These are phyloP conservation scores for Indicator maculatus DNA, from an alignment of 2,113 vertebrate genomes.

Conservation along the genomic window DNA sequence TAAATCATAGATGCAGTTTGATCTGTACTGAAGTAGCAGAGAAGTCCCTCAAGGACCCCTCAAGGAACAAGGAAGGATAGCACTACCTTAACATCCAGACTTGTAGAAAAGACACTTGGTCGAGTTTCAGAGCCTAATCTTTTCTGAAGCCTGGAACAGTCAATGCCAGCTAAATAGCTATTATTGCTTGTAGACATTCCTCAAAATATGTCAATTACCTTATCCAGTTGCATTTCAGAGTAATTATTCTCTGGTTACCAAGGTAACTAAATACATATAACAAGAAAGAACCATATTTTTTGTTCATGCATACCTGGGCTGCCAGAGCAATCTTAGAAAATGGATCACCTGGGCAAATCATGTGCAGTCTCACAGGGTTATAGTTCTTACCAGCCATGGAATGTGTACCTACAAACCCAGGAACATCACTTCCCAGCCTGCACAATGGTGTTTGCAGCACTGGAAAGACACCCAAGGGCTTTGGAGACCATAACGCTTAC, in stretches of 20 bases:
- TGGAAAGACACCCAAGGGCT: neutral
- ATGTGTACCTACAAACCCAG: neutral
- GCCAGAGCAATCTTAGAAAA: slow-evolving; percentile 23
- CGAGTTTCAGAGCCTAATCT: neutral
- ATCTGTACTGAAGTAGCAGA: neutral
- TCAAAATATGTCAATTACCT: slow-evolving; percentile 52
- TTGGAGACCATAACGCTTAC: neutral
- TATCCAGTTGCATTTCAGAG: slow-evolving; percentile 29
- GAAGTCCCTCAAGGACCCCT: neutral
- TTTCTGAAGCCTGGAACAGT: neutral
- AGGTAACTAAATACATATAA: slow-evolving; percentile 24
- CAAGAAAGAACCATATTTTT: neutral
- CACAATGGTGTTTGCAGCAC: neutral
- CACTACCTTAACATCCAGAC: neutral
- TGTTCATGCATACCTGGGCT: neutral
- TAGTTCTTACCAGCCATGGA: neutral
- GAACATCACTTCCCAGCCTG: neutral
- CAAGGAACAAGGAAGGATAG: neutral
- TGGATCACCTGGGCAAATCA: rapidly evolving
- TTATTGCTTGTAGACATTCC: slow-evolving; percentile 41
- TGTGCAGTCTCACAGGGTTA: neutral
- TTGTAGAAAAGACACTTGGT: neutral
- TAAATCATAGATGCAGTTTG: slow-evolving; percentile 38
- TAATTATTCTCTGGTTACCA: slow-evolving; percentile 43
- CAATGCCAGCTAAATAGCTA: slow-evolving; percentile 29